Percentiles rank a stretch among this genome's conserved stretches.
Evolutionary conservation across 1,140 invertebrate genomes (phyloP).

Genomic region (Scaptomyza hsui): DNA sequence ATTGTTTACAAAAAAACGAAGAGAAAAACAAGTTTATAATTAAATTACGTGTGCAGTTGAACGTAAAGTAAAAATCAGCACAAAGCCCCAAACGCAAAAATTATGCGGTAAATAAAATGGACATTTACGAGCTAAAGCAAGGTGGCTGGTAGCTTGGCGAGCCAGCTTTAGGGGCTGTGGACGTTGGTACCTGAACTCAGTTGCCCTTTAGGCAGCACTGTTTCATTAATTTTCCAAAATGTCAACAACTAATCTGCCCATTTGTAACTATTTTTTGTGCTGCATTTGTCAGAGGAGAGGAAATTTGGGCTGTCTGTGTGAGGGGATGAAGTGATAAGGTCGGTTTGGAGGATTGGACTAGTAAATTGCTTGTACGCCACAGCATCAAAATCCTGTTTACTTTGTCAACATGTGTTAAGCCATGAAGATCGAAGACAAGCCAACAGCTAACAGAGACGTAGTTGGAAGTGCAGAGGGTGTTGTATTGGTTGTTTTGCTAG

Average conservation of each 20-base stretch:
- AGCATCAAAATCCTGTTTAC: constrained; percentile 80
- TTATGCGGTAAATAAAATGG: constrained; percentile 69
- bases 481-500: neutral
- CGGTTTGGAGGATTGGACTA: constrained; percentile 33
- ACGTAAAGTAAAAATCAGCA: constrained; percentile 64
- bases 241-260: constrained; percentile 82
- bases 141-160: neutral
- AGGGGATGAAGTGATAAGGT: neutral
- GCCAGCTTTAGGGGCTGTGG: neutral
- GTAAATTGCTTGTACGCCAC: constrained; percentile 62
- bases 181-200: constrained; percentile 17
- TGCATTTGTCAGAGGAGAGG: constrained; percentile 16
- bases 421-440: constrained; percentile 66
- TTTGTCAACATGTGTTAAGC: constrained; percentile 81
- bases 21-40: constrained; percentile 62
- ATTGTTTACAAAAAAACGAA: constrained; percentile 1
- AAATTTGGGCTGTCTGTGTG: neutral
- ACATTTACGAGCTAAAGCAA: constrained; percentile 2
- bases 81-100: constrained; percentile 50
- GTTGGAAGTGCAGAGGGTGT: neutral
- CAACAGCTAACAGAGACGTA: constrained; percentile 34
- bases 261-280: constrained; percentile 63
- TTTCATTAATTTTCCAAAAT: constrained; percentile 82
- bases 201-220: constrained; percentile 58
- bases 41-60: constrained; percentile 78